Base-by-base conservation (phyloP, 2,797 vertebrate genomes). In the Argya squamiceps region DNA sequence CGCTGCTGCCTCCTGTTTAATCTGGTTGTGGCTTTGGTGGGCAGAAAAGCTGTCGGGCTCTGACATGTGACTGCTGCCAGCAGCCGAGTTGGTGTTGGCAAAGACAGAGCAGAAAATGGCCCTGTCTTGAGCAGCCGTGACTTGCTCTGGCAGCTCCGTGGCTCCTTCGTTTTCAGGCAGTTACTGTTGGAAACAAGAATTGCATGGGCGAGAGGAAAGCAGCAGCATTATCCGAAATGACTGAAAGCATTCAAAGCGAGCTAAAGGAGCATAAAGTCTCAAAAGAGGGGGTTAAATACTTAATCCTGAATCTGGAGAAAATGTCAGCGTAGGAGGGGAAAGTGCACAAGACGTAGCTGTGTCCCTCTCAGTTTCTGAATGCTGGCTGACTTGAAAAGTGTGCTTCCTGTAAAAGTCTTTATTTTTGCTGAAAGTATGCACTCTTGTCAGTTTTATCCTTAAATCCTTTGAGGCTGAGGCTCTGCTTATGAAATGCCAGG, bases 241-340 rank as follows among this genome's bases (percentile, higher is more conserved):
- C 70, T 65, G 73, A 41, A 63, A 79, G 67, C 0, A 0, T 46
- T 94, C 44, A 64, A 23, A 91, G 70, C 41, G 4, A 69, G 53
- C 43, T 70, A 13, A 69, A 92, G 62, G 69, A 91, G 62, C 1
- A 0, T 58, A 65, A 95, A 69, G 88, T 18, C 77, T 90, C 34
- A 18, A 52, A 91, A 84, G 80, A 75, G 34, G 6, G 70, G 74
- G 88, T 94, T 95, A 79, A 91, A 91, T 49, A 43, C 68, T 93
- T 85, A 65, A 84, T 91, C 30, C 70, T 17, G 60, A 87, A 60
- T 79, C 52, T 70, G 60, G 81, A 95, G 86, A 91, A 96, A 89
- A 97, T 96, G 94, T 95, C 92, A 93, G 88, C 2, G 37, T 95
- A 52, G 96, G 93, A 96, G 93, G 92, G 92, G 92, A 63, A 94